Percentiles rank a stretch among this genome's conserved stretches.
Conservation (phyloP, 2,113 vertebrate species). For the Leptobrachium leishanense region DNA sequence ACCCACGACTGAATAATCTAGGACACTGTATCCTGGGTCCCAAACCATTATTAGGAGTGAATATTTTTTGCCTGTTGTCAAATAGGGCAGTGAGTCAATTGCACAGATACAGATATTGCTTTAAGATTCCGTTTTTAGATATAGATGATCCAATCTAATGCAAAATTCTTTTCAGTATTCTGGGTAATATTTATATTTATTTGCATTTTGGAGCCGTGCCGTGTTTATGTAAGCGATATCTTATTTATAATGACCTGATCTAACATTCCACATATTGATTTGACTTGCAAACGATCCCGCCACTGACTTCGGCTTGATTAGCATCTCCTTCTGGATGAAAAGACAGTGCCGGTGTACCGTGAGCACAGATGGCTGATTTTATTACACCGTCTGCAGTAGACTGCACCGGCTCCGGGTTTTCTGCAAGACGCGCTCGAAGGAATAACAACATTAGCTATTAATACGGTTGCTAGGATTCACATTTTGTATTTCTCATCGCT, state of each 20-base stretch:
- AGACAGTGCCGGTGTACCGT: conserved; percentile 38
- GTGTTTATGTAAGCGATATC: conserved; percentile 23
- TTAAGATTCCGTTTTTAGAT: no score
- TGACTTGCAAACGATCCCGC: conserved; percentile 22
- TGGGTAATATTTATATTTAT: no score
- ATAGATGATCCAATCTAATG: no score
- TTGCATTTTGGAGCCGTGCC: no score
- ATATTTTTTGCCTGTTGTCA: no score
- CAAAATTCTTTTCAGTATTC: no score
- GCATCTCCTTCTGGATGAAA: conserved; percentile 29
- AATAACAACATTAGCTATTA: conserved; percentile 41
- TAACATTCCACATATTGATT: conserved; percentile 3
- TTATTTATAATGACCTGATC: conserved; percentile 12
- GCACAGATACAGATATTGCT: no score
- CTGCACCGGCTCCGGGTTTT: conserved; percentile 18
- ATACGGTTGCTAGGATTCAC: conserved; percentile 21
- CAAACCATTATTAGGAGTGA: no score
- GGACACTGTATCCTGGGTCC: no score
- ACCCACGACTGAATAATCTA: no score
- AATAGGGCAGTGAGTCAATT: no score
- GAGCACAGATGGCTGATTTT: conserved; percentile 41
- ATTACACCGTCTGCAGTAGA: conserved; percentile 36
- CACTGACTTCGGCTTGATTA: conserved; percentile 32
- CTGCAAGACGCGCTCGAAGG: conserved; percentile 39
- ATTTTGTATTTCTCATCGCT: background rate